Percentiles rank a stretch among this genome's conserved stretches.
These are phyloP conservation scores for Tyria jacobaeae DNA, from an alignment of 2,888 invertebrate species.

Conservation along the genomic window DNA sequence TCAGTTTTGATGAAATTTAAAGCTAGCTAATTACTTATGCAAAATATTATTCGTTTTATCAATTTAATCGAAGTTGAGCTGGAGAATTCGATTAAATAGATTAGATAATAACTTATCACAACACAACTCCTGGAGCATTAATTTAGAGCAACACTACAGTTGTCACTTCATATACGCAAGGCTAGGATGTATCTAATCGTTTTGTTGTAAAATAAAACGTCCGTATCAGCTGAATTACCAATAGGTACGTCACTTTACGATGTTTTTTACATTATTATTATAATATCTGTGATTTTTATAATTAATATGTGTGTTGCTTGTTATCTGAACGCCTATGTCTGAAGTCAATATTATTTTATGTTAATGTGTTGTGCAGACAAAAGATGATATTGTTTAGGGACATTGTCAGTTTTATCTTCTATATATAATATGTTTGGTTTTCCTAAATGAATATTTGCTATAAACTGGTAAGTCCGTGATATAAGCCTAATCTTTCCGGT, in stretches of 20 bases:
- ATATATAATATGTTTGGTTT: not conserved
- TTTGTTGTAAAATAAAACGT: not conserved
- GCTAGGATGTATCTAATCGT: not conserved
- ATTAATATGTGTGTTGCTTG: not conserved
- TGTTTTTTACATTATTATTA: not conserved
- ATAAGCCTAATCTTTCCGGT: constrained; percentile 15
- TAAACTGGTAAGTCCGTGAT: constrained; percentile 28
- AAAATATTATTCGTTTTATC: too few relatives aligned
- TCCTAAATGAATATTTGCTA: constrained; percentile 22
- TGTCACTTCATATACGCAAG: not conserved
- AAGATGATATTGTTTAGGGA: too few relatives aligned
- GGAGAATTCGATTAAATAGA: too few relatives aligned
- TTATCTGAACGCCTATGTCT: too few relatives aligned
- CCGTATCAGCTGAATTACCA: not conserved
- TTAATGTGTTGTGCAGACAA: too few relatives aligned
- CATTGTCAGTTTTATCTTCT: not conserved
- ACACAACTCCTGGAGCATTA: too few relatives aligned
- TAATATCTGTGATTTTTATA: too few relatives aligned
- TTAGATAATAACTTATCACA: too few relatives aligned
- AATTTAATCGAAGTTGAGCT: too few relatives aligned
- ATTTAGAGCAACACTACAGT: not conserved
- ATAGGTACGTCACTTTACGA: constrained; percentile 1
- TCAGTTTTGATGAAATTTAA: too few relatives aligned
- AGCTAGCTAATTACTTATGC: too few relatives aligned
- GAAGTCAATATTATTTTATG: not conserved